Percentiles rank a stretch among this genome's conserved stretches.
These are phyloP conservation scores for Therioaphis trifolii DNA, from an alignment of 2,888 invertebrate genomes.

Conservation along the genomic window DNA sequence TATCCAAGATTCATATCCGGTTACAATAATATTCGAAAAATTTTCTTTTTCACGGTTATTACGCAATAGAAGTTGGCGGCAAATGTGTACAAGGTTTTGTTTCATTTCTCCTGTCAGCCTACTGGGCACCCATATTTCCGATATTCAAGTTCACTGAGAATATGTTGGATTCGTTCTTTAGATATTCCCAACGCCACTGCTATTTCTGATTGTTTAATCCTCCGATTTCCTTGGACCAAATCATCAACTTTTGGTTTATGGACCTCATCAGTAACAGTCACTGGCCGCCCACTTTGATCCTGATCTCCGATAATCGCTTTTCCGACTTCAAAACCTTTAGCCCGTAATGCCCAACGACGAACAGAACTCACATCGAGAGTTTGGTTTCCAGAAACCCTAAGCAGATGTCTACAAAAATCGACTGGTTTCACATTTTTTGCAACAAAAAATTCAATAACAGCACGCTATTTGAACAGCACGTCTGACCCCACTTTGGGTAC, in stretches of 20 bases:
- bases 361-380: slow-evolving; percentile 37
- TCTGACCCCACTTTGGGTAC: too few relatives aligned
- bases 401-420: slow-evolving; percentile 42
- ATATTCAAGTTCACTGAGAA: neutral
- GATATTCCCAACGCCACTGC: neutral
- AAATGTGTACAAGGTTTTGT: too few relatives aligned
- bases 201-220: slow-evolving; percentile 1
- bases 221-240: slow-evolving; percentile 30
- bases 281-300: neutral
- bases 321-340: slow-evolving; percentile 11
- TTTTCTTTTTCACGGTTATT: too few relatives aligned
- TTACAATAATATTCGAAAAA: too few relatives aligned
- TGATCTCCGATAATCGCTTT: slow-evolving; percentile 15
- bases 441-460: slow-evolving; percentile 14
- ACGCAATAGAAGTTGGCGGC: too few relatives aligned
- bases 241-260: slow-evolving; percentile 30
- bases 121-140: neutral
- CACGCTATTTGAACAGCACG: neutral
- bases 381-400: slow-evolving; percentile 34
- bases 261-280: neutral
- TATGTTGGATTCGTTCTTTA: neutral
- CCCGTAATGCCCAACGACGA: slow-evolving; percentile 21
- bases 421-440: slow-evolving; percentile 26
- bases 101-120: too few relatives aligned
- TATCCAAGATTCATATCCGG: too few relatives aligned